These are phyloP conservation scores for Hymenochirus boettgeri DNA, from an alignment of 2,113 vertebrate species.

Conservation along the genomic window DNA sequence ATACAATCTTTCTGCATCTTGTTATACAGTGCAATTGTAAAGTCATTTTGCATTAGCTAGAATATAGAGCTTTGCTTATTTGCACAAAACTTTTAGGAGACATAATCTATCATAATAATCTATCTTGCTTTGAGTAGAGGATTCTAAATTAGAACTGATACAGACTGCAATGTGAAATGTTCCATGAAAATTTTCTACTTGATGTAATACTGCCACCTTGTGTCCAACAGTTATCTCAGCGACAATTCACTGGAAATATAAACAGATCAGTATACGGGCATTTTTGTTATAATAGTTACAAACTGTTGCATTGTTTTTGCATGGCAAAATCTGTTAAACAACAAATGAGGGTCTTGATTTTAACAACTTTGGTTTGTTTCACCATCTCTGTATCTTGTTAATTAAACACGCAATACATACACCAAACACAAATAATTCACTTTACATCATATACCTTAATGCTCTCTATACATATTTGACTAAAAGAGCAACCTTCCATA, in stretches of 20 bases:
- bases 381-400: no score
- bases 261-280: no score
- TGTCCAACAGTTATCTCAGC: not conserved
- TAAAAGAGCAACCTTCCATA: no score
- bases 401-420: no score
- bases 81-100: slow-evolving; percentile 21
- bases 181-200: not conserved
- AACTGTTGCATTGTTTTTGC: no score
- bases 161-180: not conserved
- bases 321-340: no score
- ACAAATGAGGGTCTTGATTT: no score
- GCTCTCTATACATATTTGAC: no score
- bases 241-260: not conserved
- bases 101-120: slow-evolving; percentile 41
- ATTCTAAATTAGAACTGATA: slow-evolving; percentile 30
- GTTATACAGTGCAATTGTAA: slow-evolving; percentile 19
- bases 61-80: slow-evolving; percentile 16
- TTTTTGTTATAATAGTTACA: no score
- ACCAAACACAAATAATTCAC: no score
- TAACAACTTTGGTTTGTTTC: no score
- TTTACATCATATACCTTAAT: no score
- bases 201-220: slow-evolving; percentile 27
- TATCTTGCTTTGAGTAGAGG: slow-evolving; percentile 32
- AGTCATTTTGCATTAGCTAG: slow-evolving; percentile 24
- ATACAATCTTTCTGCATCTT: not conserved